Percentiles rank a stretch among this genome's conserved stretches.
Evolutionary conservation across 2,113 vertebrate genomes (phyloP).

Genomic region (Hymenochirus boettgeri): DNA sequence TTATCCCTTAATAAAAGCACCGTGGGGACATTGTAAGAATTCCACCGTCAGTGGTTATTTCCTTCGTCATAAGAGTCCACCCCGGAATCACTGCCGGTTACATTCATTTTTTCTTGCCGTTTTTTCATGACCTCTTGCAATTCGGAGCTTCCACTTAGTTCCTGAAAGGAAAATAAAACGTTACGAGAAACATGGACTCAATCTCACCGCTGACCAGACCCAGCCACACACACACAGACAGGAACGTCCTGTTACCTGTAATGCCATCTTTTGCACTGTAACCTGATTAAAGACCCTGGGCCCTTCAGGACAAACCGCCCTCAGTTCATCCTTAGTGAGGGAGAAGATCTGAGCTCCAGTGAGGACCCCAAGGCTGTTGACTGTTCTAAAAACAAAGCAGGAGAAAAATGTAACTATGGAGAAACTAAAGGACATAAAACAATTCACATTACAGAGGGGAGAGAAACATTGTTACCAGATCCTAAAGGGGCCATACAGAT

Average conservation of each 20-base stretch:
- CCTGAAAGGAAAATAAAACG: constrained; percentile 61
- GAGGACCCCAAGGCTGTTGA: constrained; percentile 87
- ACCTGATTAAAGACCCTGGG: constrained; percentile 90
- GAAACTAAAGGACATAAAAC: neutral
- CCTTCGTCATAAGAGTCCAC: constrained; percentile 94
- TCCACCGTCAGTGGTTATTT: constrained; percentile 70
- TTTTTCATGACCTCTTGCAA: constrained; percentile 93
- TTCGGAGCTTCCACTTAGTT: constrained; percentile 78
- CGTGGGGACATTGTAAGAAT: neutral
- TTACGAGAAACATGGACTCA: too few relatives aligned
- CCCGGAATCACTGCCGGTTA: constrained; percentile 84
- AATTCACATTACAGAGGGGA: neutral
- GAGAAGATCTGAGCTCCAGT: constrained; percentile 95
- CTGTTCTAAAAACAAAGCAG: constrained; percentile 64
- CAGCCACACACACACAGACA: too few relatives aligned
- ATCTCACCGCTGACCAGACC: too few relatives aligned
- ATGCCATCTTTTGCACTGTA: constrained; percentile 85
- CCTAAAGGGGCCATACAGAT: too few relatives aligned
- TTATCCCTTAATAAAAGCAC: neutral
- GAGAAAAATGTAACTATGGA: neutral
- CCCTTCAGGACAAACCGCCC: constrained; percentile 86
- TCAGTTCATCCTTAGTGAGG: constrained; percentile 94
- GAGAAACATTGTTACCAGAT: too few relatives aligned
- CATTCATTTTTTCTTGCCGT: constrained; percentile 87
- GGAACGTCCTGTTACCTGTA: constrained; percentile 72